Base-by-base conservation (phyloP, 2,888 invertebrate species). In the Plagiodera versicolora region DNA sequence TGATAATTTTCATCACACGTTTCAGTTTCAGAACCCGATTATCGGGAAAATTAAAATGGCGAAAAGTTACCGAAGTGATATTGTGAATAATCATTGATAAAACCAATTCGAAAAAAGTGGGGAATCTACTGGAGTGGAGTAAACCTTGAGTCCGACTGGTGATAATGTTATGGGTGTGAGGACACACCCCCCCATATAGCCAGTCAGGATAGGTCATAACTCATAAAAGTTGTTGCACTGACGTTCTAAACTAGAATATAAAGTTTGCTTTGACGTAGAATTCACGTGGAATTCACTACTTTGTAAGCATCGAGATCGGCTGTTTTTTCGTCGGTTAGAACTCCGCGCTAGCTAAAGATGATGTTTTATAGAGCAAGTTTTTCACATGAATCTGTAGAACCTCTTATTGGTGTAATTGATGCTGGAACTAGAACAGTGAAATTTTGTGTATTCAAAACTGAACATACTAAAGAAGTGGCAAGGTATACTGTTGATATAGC, bases 321-420 rank as follows among this genome's bases (percentile, higher is more conserved):
- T 24, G 24, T 51, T 30, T 24, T 30, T 51, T 19, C 8, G 17
- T 56, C 56, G 19, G 24, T 24, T 3, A 24, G 24, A 5, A 24
- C 24, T 24, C 24, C 3, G 24, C 4, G 6, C 3, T 6, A 5
- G 53, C 16, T 35, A 8, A n/a, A 11, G 14, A 45, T n/a, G 16
- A 50, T 17, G 17, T 8, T 28, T n/a, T 14, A 50, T 24, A 11
- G 19, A n/a, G 20, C 9, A 28, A 50, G 20, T 24, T 50, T 47
- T n/a, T 46, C 28, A 16, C 3, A 39, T 39, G 14, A 39, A 14
- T 39, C 39, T 10, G 54, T 35, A 46, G 55, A 55, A 28, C 53
- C 60, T 10, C 49, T 96, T 35, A 86, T 98, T 53, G 97, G 94
- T 16, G 96, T 95, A 30, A 91, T 98, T 61, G 96, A 98, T 77